These are phyloP conservation scores for Megalopta genalis DNA, from an alignment of 1,140 invertebrate species.

Conservation along the genomic window DNA sequence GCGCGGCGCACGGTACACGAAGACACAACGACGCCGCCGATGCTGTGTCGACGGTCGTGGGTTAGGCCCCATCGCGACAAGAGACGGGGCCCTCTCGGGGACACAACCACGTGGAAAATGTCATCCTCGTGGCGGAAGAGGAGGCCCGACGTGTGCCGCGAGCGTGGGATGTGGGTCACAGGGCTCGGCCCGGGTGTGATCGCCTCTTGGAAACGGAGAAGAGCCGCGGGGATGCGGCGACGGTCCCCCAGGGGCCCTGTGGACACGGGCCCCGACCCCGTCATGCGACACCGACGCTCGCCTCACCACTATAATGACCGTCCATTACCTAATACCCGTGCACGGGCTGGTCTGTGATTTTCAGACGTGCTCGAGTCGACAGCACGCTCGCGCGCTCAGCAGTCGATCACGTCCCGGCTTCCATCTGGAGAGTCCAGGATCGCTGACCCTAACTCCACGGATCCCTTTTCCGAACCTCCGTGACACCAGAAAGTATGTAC, in stretches of 20 bases:
- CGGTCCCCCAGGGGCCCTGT: not conserved
- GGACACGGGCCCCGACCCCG: constrained; percentile 51
- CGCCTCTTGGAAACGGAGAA: constrained; percentile 54
- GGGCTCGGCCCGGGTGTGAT: constrained; percentile 66
- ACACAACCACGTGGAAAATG: constrained; percentile 61
- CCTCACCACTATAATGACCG: constrained; percentile 66
- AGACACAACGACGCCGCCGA: no score
- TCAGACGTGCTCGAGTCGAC: constrained; percentile 37
- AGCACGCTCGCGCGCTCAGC: constrained; percentile 25
- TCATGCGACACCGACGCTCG: constrained; percentile 50
- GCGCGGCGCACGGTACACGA: constrained; percentile 26
- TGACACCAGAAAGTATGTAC: no score
- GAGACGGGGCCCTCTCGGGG: constrained; percentile 5
- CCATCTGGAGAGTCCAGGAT: not conserved
- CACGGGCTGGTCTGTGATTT: constrained; percentile 49
- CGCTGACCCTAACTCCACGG: no score
- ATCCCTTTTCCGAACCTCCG: no score
- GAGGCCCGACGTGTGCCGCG: constrained; percentile 41
- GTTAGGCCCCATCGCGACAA: constrained; percentile 1
- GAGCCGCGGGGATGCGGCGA: constrained; percentile 14
- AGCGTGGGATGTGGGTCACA: constrained; percentile 74
- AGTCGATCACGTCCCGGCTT: constrained; percentile 33
- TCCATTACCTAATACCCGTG: constrained; percentile 65
- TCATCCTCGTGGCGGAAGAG: constrained; percentile 69
- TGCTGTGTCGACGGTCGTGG: constrained; percentile 15